These are phyloP conservation scores for Sturnira hondurensis DNA, from an alignment of 2,113 vertebrate species.

Conservation along the genomic window DNA sequence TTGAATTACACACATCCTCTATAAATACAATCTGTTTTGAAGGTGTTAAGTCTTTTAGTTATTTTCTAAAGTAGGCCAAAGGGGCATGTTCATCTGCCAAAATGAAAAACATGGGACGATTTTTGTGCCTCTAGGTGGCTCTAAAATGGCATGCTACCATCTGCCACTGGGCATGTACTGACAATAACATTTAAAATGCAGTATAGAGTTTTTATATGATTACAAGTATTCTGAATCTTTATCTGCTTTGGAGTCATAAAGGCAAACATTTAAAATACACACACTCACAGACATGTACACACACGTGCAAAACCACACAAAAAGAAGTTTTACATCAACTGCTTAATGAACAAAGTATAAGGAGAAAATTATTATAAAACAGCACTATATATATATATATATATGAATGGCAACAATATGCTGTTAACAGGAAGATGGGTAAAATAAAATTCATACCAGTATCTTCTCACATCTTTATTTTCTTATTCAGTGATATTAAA, in stretches of 20 bases:
- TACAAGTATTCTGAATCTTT: constrained; percentile 37
- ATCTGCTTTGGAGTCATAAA: constrained; percentile 29
- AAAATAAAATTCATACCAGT: not conserved
- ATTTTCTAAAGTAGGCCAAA: constrained; percentile 66
- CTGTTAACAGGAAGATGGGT: not conserved
- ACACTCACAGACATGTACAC: not conserved
- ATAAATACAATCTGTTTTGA: constrained; percentile 65
- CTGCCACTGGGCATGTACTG: constrained; percentile 66
- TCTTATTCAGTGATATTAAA: not conserved
- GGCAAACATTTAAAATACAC: not conserved
- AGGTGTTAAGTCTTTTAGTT: constrained; percentile 57
- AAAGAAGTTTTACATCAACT: not conserved
- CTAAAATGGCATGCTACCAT: constrained; percentile 70
- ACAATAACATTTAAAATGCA: constrained; percentile 56
- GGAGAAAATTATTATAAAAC: not conserved
- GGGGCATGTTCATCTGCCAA: constrained; percentile 53
- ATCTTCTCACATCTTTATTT: not conserved
- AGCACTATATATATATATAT: not conserved
- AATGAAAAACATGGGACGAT: constrained; percentile 64
- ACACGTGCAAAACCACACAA: not conserved
- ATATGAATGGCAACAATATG: not conserved
- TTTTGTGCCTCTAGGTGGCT: constrained; percentile 67
- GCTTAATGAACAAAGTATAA: not conserved
- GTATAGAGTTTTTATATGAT: constrained; percentile 52
- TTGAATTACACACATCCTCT: constrained; percentile 13